Evolutionary conservation across 1,140 invertebrate genomes (phyloP), one percentile per base, ranked within the genome.

Genomic region (Adelges cooleyi): DNA sequence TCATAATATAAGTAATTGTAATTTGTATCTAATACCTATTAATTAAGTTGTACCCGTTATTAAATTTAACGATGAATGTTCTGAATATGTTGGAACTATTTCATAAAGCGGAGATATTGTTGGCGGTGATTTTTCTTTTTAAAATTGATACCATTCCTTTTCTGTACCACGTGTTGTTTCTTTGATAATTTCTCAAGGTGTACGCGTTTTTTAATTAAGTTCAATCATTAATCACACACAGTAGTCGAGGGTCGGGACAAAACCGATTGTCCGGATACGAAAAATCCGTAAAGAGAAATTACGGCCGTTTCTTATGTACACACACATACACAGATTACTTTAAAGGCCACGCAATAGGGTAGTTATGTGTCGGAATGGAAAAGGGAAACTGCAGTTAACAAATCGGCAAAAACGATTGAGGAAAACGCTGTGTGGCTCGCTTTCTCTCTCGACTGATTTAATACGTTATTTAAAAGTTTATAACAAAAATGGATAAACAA

Each of bases 211-310:
- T 62, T 62, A 62, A 62, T 62, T 62, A 62, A 62, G 42, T 46
- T 46, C 0, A 33, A 48, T 29, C 54, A 62, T 62, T 62, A 62
- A 62, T 62, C 54, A 62, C 54, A 62, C 54, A 11, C n/a, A 46
- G 46, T 13, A 25, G n/a, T 17, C 17, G 40, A 46, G 54, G 42
- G 54, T 15, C 9, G 23, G n/a, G 3, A 23, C 40, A 29, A 46
- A n/a, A 46, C 54, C 27, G 25, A 48, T 29, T 46, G 22, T 29
- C n/a, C 22, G 25, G 25, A 62, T 22, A 25, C 46, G 54, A 44
- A 62, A 56, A 62, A 62, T 62, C 40, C 11, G 3, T 15, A 46
- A 53, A 62, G 54, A 62, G 44, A 62, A 62, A 62, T 62, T 62
- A 62, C 17, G 17, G 42, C 11, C 23, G 42, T 62, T 62, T 20